Evolutionary conservation across 2,888 invertebrate genomes (phyloP).

Genomic region (Synergus umbraculus): DNA sequence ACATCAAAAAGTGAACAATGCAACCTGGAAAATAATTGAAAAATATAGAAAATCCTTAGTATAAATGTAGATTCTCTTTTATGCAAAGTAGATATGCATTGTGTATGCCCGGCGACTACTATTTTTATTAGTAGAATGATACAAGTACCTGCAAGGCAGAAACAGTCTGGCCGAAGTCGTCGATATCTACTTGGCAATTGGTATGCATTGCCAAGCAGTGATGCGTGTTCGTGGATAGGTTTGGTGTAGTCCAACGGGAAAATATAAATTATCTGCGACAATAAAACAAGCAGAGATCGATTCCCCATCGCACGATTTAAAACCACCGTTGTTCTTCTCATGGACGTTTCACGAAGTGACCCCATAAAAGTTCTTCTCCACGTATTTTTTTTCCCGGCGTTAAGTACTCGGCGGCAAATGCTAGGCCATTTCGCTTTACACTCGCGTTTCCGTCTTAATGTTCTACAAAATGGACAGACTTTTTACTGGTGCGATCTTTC

Average conservation of each 20-base stretch:
- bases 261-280: constrained; percentile 5
- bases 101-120: not conserved
- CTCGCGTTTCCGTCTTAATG: constrained; percentile 22
- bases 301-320: not conserved
- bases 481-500: not conserved
- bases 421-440: constrained; percentile 16
- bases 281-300: constrained; percentile 15
- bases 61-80: too few species aligned
- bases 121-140: not conserved
- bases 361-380: constrained; percentile 2
- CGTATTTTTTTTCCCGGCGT: constrained; percentile 6
- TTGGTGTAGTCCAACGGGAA: not conserved
- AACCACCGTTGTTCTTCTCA: not conserved
- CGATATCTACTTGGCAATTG: constrained; percentile 20
- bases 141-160: not conserved
- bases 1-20: too few species aligned
- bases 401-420: constrained; percentile 21
- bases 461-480: constrained; percentile 2
- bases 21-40: too few species aligned
- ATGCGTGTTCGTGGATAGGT: not conserved
- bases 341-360: constrained; percentile 7
- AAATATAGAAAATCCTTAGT: too few species aligned
- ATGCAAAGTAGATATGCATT: too few species aligned
- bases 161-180: constrained; percentile 4
- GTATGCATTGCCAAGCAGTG: constrained; percentile 1